A percentile compares a stretch with the other conserved stretches of the same genome.
These are phyloP conservation scores for Drosophila ercepeae DNA, from an alignment of 1,140 invertebrate species.

Conservation along the genomic window DNA sequence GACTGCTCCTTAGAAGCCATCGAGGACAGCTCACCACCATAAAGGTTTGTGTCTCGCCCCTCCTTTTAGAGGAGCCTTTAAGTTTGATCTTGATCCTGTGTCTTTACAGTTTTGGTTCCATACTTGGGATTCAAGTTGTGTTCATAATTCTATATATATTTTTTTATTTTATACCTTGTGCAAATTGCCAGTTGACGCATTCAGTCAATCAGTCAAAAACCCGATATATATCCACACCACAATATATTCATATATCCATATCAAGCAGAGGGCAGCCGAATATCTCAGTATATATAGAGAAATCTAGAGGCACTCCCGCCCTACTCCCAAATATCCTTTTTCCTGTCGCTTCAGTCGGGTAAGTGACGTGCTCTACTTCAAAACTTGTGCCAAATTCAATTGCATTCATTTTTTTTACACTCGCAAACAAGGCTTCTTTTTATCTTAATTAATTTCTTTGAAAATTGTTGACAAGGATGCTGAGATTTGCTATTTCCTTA, in stretches of 20 bases:
- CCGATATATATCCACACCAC: background rate
- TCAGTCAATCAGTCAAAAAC: constrained; percentile 1
- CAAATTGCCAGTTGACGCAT: constrained; percentile 7
- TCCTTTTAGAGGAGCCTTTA: too few species aligned
- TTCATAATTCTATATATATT: constrained; percentile 17
- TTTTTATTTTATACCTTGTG: constrained; percentile 20
- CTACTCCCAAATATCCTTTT: constrained; percentile 3
- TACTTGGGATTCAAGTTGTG: constrained; percentile 15
- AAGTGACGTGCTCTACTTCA: constrained; percentile 43
- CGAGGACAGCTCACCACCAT: constrained; percentile 4
- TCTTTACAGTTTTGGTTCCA: constrained; percentile 19
- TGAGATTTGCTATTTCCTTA: too few species aligned
- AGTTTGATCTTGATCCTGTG: background rate
- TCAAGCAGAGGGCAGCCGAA: background rate
- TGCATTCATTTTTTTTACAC: constrained; percentile 8
- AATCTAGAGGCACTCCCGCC: background rate
- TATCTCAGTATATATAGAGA: background rate
- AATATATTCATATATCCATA: background rate
- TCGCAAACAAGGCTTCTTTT: background rate
- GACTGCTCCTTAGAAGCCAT: constrained; percentile 9
- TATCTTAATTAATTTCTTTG: too few species aligned
- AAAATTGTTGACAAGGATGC: too few species aligned
- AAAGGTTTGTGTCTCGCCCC: background rate
- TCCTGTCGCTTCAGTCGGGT: constrained; percentile 9
- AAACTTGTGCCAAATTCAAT: constrained; percentile 38